These are phyloP conservation scores for Pomatostomus ruficeps DNA, from an alignment of 2,113 vertebrate genomes.

Conservation along the genomic window DNA sequence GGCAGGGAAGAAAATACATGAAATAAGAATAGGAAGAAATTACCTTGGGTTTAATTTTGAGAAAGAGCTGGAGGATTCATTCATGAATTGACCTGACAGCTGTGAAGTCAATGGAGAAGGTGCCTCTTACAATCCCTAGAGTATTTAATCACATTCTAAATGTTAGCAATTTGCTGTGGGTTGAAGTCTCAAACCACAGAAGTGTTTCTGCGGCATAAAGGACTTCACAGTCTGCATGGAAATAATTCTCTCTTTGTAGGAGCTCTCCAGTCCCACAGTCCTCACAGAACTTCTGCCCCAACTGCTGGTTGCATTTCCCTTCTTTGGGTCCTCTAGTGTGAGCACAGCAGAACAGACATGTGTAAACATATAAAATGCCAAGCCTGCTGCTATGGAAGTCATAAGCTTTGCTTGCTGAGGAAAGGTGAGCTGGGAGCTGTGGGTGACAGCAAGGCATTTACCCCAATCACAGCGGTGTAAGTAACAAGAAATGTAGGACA, in stretches of 20 bases:
- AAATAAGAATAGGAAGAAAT: neutral
- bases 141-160: neutral
- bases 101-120: neutral
- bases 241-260: neutral
- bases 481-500: neutral
- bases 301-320: neutral
- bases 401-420: neutral
- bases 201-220: neutral
- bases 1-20: neutral
- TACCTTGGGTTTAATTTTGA: neutral
- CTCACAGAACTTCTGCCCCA: neutral
- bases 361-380: neutral
- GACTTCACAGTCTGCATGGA: neutral
- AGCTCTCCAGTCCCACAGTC: neutral
- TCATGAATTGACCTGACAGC: neutral
- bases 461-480: neutral
- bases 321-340: neutral
- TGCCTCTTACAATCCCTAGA: neutral
- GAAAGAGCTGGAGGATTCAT: neutral
- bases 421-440: neutral
- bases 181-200: neutral
- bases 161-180: neutral
- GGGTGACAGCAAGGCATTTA: neutral
- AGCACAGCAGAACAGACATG: neutral
- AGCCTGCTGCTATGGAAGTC: neutral